A percentile compares a stretch with the other conserved stretches of the same genome.
Evolutionary conservation across 2,113 vertebrate genomes (phyloP).

Genomic region (Trichomycterus rosablanca): DNA sequence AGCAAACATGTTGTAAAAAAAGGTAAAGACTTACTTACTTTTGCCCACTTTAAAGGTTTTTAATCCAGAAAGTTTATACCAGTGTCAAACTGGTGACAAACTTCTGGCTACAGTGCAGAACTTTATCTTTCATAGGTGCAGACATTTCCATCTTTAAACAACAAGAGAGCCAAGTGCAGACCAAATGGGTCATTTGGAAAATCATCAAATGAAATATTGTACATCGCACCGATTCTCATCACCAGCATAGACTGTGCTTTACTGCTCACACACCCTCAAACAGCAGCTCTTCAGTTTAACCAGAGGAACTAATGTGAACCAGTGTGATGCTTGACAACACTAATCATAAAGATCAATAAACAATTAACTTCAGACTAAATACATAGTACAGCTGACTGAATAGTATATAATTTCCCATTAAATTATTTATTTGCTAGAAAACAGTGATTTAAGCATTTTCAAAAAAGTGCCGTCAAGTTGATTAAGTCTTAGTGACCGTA

Average conservation of each 20-base stretch:
- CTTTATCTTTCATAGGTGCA: conserved; percentile 33
- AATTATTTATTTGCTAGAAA: no score
- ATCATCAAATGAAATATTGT: conserved; percentile 29
- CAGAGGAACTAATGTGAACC: conserved; percentile 13
- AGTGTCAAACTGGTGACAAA: conserved; percentile 8
- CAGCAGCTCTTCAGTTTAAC: conserved; percentile 7
- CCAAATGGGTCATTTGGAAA: conserved; percentile 18
- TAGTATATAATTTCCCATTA: no score
- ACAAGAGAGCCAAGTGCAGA: conserved; percentile 30
- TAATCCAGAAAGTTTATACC: conserved; percentile 18
- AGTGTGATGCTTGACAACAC: background rate
- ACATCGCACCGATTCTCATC: conserved; percentile 29
- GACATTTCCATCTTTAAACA: conserved; percentile 32
- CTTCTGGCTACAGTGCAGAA: conserved; percentile 30
- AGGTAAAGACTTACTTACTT: conserved; percentile 20
- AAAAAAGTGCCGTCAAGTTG: no score
- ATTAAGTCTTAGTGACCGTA: no score
- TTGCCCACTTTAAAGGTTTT: conserved; percentile 15
- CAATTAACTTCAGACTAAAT: background rate
- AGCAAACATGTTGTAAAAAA: background rate
- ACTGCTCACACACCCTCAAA: conserved; percentile 27
- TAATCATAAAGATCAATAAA: background rate
- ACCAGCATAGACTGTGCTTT: conserved; percentile 20
- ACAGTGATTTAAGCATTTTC: no score
- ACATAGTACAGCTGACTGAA: no score